Evolutionary conservation across 1,140 invertebrate species (phyloP).

Genomic region (Euschistus heros): DNA sequence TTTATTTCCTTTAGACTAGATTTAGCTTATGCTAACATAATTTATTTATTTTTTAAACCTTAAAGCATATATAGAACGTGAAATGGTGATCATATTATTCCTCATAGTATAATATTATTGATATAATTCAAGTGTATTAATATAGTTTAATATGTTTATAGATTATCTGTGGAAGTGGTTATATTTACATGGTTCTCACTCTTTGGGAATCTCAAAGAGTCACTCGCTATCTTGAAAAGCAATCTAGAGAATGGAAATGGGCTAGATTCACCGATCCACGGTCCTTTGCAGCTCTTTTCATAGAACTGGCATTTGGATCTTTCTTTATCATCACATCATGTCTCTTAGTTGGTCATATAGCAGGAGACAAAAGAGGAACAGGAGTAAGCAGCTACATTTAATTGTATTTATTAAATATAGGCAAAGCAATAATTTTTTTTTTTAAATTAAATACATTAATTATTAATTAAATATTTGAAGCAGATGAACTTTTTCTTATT

Average conservation of each 20-base stretch:
- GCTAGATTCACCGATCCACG: slow-evolving; percentile 55
- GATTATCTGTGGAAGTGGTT: slow-evolving; percentile 47
- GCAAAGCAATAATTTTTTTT: too few species aligned
- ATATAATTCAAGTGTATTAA: too few species aligned
- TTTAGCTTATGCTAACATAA: too few species aligned
- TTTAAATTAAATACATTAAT: too few species aligned
- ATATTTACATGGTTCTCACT: slow-evolving; percentile 54
- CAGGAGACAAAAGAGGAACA: slow-evolving; percentile 50
- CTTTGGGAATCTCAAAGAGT: slow-evolving; percentile 56
- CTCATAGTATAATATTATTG: too few species aligned
- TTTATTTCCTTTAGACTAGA: too few species aligned
- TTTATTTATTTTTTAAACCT: too few species aligned
- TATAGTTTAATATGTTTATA: slow-evolving; percentile 1
- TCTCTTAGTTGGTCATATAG: slow-evolving; percentile 49
- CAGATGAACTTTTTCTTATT: not conserved
- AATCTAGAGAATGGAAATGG: slow-evolving; percentile 61
- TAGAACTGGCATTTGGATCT: slow-evolving; percentile 48
- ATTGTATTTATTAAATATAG: too few species aligned
- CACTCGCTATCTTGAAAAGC: slow-evolving; percentile 52
- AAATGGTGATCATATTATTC: too few species aligned
- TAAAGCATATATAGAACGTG: too few species aligned
- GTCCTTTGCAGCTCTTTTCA: slow-evolving; percentile 38
- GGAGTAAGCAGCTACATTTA: slow-evolving; percentile 40
- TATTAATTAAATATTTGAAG: not conserved
- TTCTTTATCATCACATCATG: slow-evolving; percentile 59